phyloP scores from a whole-genome alignment of 2,113 vertebrate genomes.

The Scomber scombrus region DNA sequence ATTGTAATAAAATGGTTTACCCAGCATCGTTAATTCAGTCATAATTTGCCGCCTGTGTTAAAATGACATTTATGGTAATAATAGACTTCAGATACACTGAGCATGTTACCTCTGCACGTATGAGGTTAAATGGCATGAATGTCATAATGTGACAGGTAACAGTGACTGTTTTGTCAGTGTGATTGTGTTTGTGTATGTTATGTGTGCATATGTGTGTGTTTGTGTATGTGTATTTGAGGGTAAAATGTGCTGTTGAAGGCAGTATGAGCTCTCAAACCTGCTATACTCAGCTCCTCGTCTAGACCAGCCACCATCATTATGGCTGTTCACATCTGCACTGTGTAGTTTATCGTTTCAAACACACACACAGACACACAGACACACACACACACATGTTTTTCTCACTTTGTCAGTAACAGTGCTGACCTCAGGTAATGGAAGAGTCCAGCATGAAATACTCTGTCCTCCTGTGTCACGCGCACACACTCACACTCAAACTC shows the following conservation, averaged over 20 bases:
- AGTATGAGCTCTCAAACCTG: slow-evolving; percentile 57
- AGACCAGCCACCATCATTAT: slow-evolving; percentile 51
- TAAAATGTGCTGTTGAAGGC: slow-evolving; percentile 58
- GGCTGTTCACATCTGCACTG: slow-evolving; percentile 65
- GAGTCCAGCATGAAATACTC: slow-evolving; percentile 69
- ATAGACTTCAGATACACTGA: not conserved
- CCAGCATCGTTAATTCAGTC: slow-evolving; percentile 2
- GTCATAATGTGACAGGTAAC: not conserved
- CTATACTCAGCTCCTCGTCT: slow-evolving; percentile 70
- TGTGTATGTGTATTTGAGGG: slow-evolving; percentile 10
- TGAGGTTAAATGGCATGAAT: not conserved
- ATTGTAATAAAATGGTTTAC: not conserved
- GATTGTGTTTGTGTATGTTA: not conserved
- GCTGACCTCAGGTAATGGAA: slow-evolving; percentile 76
- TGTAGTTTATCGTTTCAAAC: slow-evolving; percentile 53
- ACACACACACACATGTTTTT: slow-evolving; percentile 57
- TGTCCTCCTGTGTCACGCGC: slow-evolving; percentile 41
- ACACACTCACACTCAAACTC: slow-evolving; percentile 14
- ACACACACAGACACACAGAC: slow-evolving; percentile 28
- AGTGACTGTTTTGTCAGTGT: not conserved
- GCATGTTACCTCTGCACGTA: not conserved
- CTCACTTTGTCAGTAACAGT: slow-evolving; percentile 70
- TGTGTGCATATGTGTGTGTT: not conserved
- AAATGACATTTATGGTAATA: not conserved
- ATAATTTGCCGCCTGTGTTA: not conserved